Evolutionary conservation across 2,797 vertebrate genomes (phyloP).

Genomic region (Epinephelus malabaricus): DNA sequence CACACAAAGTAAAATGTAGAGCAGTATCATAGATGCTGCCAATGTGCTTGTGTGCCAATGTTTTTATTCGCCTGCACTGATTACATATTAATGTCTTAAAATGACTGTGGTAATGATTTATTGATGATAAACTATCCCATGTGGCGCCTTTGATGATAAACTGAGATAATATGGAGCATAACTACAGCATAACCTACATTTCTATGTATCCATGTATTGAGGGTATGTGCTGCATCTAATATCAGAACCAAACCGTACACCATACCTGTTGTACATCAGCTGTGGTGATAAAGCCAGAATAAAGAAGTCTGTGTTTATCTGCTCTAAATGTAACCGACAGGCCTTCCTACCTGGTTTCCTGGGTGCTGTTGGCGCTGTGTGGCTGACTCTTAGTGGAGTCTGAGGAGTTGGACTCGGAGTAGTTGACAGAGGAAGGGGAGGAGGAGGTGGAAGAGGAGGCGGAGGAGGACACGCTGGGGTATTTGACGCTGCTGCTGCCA

Average conservation of each 20-base stretch:
- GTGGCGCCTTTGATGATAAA: neutral
- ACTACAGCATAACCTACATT: neutral
- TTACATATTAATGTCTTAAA: slow-evolving; percentile 18
- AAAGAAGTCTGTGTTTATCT: slow-evolving; percentile 5
- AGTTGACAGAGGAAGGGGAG: slow-evolving; percentile 97
- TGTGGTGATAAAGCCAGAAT: too few relatives aligned
- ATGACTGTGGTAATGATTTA: neutral
- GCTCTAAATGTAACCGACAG: neutral
- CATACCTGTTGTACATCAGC: neutral
- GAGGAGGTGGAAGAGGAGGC: slow-evolving; percentile 95
- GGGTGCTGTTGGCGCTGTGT: slow-evolving; percentile 96
- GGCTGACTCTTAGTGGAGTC: slow-evolving; percentile 99
- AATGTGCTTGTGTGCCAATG: neutral
- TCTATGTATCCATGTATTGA: neutral
- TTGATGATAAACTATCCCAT: neutral
- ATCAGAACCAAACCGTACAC: too few relatives aligned
- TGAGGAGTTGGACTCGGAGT: slow-evolving; percentile 98
- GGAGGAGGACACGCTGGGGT: slow-evolving; percentile 90
- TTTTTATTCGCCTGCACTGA: neutral
- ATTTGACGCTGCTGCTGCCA: slow-evolving; percentile 86
- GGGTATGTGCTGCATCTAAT: neutral
- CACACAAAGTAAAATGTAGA: neutral
- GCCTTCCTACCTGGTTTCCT: slow-evolving; percentile 93
- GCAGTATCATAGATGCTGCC: neutral
- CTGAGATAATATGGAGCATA: neutral